phyloP scores from a whole-genome alignment of 2,113 vertebrate genomes.

The Pomatorhinus ruficollis region DNA sequence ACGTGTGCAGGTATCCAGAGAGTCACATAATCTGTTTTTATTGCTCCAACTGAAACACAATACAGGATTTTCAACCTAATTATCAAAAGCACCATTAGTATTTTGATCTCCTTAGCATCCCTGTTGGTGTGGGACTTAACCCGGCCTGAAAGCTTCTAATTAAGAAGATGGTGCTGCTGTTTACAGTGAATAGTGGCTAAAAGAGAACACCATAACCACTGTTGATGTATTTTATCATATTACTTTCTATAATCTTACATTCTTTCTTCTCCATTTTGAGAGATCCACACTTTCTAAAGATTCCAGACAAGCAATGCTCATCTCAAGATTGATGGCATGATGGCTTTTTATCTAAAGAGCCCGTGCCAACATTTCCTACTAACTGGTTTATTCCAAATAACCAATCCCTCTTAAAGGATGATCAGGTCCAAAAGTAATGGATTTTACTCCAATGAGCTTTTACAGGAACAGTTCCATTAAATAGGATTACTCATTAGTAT shows the following conservation, averaged over 20 bases:
- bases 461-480: not conserved
- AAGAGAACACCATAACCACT: not conserved
- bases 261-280: not conserved
- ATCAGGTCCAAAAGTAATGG: slow-evolving; percentile 25
- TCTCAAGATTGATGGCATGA: not conserved
- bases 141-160: slow-evolving; percentile 5
- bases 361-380: not conserved
- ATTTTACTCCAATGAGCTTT: slow-evolving; percentile 5
- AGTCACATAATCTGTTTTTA: not conserved
- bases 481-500: slow-evolving; percentile 9
- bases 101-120: slow-evolving; percentile 45
- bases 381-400: slow-evolving; percentile 31
- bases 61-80: slow-evolving; percentile 35
- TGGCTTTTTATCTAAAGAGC: not conserved
- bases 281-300: not conserved
- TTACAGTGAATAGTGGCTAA: not conserved
- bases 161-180: not conserved
- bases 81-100: slow-evolving; percentile 26
- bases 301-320: not conserved
- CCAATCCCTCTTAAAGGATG: slow-evolving; percentile 36
- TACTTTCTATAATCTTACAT: not conserved
- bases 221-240: not conserved
- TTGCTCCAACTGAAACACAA: not conserved
- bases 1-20: not conserved
- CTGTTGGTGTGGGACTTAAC: slow-evolving; percentile 3